A percentile compares a stretch with the other conserved stretches of the same genome.
phyloP scores from a whole-genome alignment of 1,140 invertebrate species.

The Rhizoglyphus robini region DNA sequence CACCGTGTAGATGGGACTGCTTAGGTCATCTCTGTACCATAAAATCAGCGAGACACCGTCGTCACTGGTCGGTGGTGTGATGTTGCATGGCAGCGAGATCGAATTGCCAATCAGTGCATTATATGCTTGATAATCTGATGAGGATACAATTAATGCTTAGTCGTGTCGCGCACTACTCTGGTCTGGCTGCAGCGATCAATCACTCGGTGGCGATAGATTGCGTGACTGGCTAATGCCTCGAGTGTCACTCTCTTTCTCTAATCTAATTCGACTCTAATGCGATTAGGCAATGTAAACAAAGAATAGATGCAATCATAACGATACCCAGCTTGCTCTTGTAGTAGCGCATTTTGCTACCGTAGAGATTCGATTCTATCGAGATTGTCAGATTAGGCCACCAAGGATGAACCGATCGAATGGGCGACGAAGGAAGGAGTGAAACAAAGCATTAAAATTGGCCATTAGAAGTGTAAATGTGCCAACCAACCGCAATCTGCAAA shows the following conservation, averaged over 20 bases:
- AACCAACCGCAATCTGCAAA: constrained; percentile 6
- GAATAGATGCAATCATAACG: neutral
- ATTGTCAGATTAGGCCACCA: neutral
- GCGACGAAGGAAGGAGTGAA: no score
- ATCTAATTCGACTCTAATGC: constrained; percentile 10
- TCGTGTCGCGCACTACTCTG: no score
- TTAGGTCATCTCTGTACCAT: constrained; percentile 67
- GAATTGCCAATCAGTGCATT: constrained; percentile 50
- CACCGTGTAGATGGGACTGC: constrained; percentile 57
- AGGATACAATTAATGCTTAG: no score
- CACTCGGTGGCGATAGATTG: neutral
- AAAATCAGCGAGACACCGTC: constrained; percentile 76
- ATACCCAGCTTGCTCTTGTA: constrained; percentile 10
- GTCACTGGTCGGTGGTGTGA: constrained; percentile 51
- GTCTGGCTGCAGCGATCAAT: neutral
- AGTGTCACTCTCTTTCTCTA: neutral
- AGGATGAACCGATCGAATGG: no score
- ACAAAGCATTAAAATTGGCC: constrained; percentile 14
- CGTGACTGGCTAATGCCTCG: neutral
- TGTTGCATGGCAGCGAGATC: constrained; percentile 56
- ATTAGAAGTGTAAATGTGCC: neutral
- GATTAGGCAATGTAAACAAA: constrained; percentile 7
- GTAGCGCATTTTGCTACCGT: constrained; percentile 3
- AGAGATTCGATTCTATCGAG: neutral
- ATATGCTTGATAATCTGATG: constrained; percentile 27